Percentiles rank a stretch among this genome's conserved stretches.
Conservation (phyloP, 1,140 invertebrate species). For the Cryptotermes secundus region DNA sequence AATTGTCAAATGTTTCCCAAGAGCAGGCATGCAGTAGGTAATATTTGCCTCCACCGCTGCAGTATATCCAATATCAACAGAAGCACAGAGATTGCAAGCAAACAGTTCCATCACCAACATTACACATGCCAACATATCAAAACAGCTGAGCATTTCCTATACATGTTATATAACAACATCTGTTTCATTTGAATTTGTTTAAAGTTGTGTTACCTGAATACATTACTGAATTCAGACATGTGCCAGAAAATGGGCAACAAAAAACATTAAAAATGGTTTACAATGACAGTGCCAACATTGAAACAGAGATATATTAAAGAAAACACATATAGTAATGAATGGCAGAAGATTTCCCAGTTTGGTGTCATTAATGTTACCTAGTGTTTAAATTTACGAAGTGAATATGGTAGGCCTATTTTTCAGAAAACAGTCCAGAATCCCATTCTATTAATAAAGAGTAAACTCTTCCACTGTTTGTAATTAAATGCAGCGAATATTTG, state of each 20-base stretch:
- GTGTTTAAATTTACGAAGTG: not conserved
- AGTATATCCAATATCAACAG: not conserved
- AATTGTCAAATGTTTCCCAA: too few relatives aligned
- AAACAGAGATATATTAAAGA: not conserved
- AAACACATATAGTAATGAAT: not conserved
- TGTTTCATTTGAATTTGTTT: not conserved
- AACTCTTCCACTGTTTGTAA: not conserved
- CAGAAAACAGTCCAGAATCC: not conserved
- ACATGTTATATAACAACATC: not conserved
- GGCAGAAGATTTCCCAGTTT: not conserved
- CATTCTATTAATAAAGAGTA: not conserved
- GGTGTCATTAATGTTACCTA: not conserved
- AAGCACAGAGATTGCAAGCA: not conserved
- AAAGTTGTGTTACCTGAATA: constrained; percentile 19
- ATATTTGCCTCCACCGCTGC: not conserved
- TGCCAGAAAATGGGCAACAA: constrained; percentile 12
- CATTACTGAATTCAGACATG: constrained; percentile 16
- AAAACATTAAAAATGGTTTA: not conserved
- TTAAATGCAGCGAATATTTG: not conserved
- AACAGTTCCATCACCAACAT: not conserved
- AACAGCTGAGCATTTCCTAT: not conserved
- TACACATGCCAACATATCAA: not conserved
- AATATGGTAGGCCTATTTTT: not conserved
- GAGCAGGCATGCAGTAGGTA: not conserved
- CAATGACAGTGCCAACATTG: not conserved